Conservation (phyloP, 2,888 invertebrate genomes). For the Dryobota labecula region DNA sequence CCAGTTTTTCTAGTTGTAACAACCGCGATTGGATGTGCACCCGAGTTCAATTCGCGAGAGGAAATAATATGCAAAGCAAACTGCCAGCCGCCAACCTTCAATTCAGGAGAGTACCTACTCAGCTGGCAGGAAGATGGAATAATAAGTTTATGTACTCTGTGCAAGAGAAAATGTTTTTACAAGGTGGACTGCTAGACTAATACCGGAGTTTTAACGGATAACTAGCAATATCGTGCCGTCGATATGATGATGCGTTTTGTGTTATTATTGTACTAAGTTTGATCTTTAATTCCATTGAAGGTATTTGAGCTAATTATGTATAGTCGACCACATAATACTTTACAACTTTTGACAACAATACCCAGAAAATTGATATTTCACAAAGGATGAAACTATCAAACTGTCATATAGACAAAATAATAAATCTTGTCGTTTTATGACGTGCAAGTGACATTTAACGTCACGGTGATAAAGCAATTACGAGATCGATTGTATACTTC, state of each 20-base stretch:
- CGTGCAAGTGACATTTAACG: too few relatives aligned
- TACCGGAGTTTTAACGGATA: neutral
- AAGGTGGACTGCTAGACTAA: neutral
- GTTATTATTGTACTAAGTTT: neutral
- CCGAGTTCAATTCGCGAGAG: neutral
- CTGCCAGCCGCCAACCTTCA: neutral
- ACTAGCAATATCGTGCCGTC: neutral
- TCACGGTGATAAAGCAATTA: too few relatives aligned
- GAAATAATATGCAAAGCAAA: conserved; percentile 36
- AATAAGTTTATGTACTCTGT: conserved; percentile 1
- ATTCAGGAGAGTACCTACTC: conserved; percentile 16
- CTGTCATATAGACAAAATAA: too few relatives aligned
- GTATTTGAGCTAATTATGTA: neutral
- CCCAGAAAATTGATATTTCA: neutral
- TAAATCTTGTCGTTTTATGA: too few relatives aligned
- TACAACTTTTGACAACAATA: neutral
- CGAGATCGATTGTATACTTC: too few relatives aligned
- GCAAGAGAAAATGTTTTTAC: neutral
- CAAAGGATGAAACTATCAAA: too few relatives aligned
- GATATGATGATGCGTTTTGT: neutral
- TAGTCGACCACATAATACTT: neutral
- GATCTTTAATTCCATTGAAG: neutral
- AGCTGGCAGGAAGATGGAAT: conserved; percentile 7
- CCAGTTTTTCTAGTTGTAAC: neutral
- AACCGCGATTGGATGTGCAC: conserved; percentile 11